These are phyloP conservation scores for Zalophus californianus DNA, from an alignment of 2,797 vertebrate genomes.

Conservation along the genomic window DNA sequence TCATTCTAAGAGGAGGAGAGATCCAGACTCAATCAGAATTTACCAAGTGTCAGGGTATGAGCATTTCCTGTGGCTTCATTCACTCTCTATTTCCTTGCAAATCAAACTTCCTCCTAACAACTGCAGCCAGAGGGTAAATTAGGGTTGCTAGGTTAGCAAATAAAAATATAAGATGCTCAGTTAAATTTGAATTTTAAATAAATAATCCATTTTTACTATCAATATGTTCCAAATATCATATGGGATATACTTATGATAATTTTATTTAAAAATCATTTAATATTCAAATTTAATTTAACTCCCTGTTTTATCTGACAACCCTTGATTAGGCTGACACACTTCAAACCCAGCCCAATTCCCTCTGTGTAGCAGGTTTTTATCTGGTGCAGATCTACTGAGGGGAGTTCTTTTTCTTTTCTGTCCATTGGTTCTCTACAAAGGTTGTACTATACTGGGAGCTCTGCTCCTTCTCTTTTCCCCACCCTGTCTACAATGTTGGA, in stretches of 20 bases:
- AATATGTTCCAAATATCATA: not conserved
- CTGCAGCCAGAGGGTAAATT: not conserved
- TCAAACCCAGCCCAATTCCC: not conserved
- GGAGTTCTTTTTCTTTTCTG: not conserved
- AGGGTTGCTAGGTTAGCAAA: not conserved
- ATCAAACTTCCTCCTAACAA: conserved; percentile 30
- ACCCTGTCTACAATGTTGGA: not conserved
- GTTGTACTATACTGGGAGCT: not conserved
- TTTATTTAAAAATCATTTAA: not conserved
- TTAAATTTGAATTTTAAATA: conserved; percentile 62
- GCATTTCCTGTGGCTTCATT: conserved; percentile 38
- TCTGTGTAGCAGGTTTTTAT: not conserved
- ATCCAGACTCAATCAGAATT: not conserved
- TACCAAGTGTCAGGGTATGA: not conserved
- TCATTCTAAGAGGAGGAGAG: not conserved
- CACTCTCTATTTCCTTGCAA: conserved; percentile 37
- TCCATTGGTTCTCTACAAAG: not conserved
- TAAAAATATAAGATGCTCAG: conserved; percentile 26
- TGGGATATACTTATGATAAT: not conserved
- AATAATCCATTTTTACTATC: conserved; percentile 7
- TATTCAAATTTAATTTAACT: not conserved
- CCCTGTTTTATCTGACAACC: not conserved
- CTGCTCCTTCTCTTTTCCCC: conserved; percentile 2
- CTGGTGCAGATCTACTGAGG: not conserved
- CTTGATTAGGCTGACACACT: not conserved